A percentile compares a stretch with the other conserved stretches of the same genome.
These are phyloP conservation scores for Therioaphis trifolii DNA, from an alignment of 2,888 invertebrate species.

Conservation along the genomic window DNA sequence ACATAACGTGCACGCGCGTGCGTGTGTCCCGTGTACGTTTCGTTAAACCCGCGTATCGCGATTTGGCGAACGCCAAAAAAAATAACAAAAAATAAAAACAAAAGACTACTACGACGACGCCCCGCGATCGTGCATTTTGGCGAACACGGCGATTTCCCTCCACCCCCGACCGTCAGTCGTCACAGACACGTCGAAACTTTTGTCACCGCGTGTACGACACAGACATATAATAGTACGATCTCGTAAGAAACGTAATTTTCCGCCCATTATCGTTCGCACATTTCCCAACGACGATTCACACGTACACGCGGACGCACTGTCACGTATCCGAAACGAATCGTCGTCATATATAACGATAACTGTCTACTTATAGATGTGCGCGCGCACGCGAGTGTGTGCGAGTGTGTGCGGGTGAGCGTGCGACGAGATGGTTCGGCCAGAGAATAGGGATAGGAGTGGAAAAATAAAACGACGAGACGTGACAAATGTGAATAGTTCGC, in stretches of 20 bases:
- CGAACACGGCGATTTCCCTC: too few species aligned
- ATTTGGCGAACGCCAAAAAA: too few species aligned
- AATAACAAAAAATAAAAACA: too few species aligned
- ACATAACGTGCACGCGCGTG: too few species aligned
- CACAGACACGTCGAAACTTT: too few species aligned
- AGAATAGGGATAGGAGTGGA: neutral
- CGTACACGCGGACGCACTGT: neutral
- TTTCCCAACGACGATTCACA: neutral
- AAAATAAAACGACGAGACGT: neutral
- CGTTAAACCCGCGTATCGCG: too few species aligned
- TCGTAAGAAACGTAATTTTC: constrained; percentile 23
- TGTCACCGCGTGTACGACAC: neutral
- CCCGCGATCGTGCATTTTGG: too few species aligned
- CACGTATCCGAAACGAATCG: constrained; percentile 12
- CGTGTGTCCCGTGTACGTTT: too few species aligned
- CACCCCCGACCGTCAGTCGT: too few species aligned
- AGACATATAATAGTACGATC: neutral
- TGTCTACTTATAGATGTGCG: neutral
- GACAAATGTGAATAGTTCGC: constrained; percentile 7
- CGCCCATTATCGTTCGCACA: constrained; percentile 21
- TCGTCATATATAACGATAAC: neutral
- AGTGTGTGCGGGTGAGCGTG: neutral
- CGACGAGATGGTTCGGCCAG: neutral
- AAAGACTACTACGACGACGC: too few species aligned
- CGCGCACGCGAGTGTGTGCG: neutral